Base-by-base conservation (phyloP, 2,888 invertebrate species). In the Chaetogeoica ovagalla region DNA sequence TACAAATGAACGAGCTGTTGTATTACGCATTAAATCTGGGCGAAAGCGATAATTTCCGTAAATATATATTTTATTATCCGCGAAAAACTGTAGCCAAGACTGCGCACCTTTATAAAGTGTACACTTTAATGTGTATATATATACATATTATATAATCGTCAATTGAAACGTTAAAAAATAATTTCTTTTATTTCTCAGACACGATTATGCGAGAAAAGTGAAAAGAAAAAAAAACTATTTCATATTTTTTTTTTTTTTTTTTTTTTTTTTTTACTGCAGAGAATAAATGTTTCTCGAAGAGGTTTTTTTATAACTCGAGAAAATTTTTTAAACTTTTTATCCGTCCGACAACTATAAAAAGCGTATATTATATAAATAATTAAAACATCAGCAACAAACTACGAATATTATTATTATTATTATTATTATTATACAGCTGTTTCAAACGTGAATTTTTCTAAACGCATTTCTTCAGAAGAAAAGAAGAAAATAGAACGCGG, bases 281-380 rank as follows among this genome's bases (percentile, higher is more conserved):
- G 21, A 74, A 63, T 37, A 63, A 74, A 74, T 74, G 37, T 21
- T 57, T 39, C 11, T 30, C 30, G 30, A 6, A 72, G 62, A 39
- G 55, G 39, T 11, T 30, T 21, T 65, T 63, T 52, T 48, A 63
- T 6, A 11, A 55, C 62, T 52, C 37, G 21, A 19, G 23, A 65
- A 74, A 39, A 74, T 65, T 74, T 11, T n/a, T 55, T 73, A 62
- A 73, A 73, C n/a, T 73, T 73, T 73, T 63, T 63, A 52, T 63
- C 21, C 55, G 11, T 9, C 48, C 7, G 48, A 60, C 8, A 48
- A 73, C 52, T 74, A 65, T 21, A 65, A 19, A 65, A 19, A 73
- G 52, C 63, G 55, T 62, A 72, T n/a, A 57, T 74, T 62, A 72
- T n/a, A 57, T 74, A 39, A 55, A 74, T 74, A 63, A 74, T 74